Conservation (phyloP, 2,888 invertebrate genomes). For the Darwinula stevensoni region DNA sequence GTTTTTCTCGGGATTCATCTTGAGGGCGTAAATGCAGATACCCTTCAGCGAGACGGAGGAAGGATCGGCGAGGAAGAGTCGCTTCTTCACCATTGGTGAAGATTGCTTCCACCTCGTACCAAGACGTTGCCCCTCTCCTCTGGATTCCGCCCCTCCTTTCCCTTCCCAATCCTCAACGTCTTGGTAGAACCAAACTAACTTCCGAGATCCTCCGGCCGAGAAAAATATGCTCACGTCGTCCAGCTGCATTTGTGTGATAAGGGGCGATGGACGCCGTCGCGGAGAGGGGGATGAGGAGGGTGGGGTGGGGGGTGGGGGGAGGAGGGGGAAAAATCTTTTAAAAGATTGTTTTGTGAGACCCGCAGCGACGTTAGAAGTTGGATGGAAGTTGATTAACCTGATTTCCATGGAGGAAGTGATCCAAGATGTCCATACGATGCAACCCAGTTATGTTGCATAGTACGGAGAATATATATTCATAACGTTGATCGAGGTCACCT, state of each 20-base stretch:
- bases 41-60: slow-evolving; percentile 51
- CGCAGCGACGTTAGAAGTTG: too few species aligned
- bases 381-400: too few species aligned
- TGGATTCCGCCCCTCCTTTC: not conserved
- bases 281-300: too few species aligned
- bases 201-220: slow-evolving; percentile 53
- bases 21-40: slow-evolving; percentile 53
- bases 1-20: slow-evolving; percentile 48
- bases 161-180: slow-evolving; percentile 29
- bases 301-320: too few species aligned
- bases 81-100: slow-evolving; percentile 27
- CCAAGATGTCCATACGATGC: slow-evolving; percentile 56
- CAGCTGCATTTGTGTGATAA: too few species aligned
- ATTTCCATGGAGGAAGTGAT: slow-evolving; percentile 62
- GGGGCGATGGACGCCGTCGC: too few species aligned
- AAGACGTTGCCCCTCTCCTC: not conserved
- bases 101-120: not conserved
- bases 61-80: slow-evolving; percentile 53
- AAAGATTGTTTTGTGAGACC: too few species aligned
- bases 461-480: slow-evolving; percentile 5
- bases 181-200: slow-evolving; percentile 65
- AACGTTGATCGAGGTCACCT: slow-evolving; percentile 45
- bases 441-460: slow-evolving; percentile 25
- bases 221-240: slow-evolving; percentile 10
- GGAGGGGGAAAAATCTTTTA: too few species aligned